Conservation (phyloP, 2,797 vertebrate species). For the Micromesistius poutassou region DNA sequence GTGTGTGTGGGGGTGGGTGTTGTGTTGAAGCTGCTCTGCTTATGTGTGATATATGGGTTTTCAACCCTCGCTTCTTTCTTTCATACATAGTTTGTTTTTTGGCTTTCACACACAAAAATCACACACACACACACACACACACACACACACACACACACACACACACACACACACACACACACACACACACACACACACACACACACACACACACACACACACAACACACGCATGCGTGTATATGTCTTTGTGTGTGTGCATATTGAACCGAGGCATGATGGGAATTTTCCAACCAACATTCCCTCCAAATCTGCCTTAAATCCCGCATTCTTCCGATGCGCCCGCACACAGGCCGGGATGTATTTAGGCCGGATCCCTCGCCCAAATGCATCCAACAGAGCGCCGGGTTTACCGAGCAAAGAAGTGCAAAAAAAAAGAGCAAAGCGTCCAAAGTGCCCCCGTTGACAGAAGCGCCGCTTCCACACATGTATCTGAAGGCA, state of each 20-base stretch:
- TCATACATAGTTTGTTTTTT: constrained; percentile 22
- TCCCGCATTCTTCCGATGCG: constrained; percentile 29
- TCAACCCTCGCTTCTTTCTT: constrained; percentile 16
- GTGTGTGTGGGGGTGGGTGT: constrained; percentile 17
- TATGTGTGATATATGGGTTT: background rate
- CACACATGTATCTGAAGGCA: constrained; percentile 67
- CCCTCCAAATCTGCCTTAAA: constrained; percentile 34
- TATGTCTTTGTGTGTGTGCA: too few species aligned
- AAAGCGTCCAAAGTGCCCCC: too few species aligned
- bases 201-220: constrained; percentile 29
- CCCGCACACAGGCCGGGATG: constrained; percentile 25
- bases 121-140: background rate
- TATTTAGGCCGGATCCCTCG: constrained; percentile 29
- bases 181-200: background rate
- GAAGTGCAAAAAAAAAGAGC: too few species aligned
- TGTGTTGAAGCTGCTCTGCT: constrained; percentile 1
- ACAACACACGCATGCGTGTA: constrained; percentile 15
- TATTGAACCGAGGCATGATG: constrained; percentile 27
- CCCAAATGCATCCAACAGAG: constrained; percentile 44
- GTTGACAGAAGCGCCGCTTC: constrained; percentile 42
- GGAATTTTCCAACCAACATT: constrained; percentile 37
- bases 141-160: constrained; percentile 33
- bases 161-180: background rate
- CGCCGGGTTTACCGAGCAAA: constrained; percentile 28
- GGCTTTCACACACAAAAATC: background rate